Evolutionary conservation across 2,797 vertebrate species (phyloP).

Genomic region (Psittacula echo): DNA sequence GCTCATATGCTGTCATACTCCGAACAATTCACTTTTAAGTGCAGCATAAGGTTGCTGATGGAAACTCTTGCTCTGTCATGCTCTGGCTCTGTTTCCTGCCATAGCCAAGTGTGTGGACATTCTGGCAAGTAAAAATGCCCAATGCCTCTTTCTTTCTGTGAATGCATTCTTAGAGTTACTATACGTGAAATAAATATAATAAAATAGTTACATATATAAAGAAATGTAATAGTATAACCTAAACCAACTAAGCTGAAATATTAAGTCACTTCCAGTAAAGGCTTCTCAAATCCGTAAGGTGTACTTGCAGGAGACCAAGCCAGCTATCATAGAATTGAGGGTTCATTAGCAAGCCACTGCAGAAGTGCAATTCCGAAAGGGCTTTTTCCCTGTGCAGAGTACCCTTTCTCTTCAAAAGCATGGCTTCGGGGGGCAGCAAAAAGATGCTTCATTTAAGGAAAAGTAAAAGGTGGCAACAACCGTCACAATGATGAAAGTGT

Average conservation of each 20-base stretch:
- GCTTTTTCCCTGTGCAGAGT: rapidly evolving
- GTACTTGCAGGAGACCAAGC: neutral
- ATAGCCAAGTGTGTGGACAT: rapidly evolving
- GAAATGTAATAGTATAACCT: neutral
- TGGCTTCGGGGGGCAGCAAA: neutral
- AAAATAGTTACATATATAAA: neutral
- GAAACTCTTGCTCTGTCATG: neutral
- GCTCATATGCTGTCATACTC: neutral
- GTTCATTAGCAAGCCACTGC: neutral
- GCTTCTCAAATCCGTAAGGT: neutral
- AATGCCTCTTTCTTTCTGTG: neutral
- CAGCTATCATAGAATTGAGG: neutral
- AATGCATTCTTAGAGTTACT: neutral
- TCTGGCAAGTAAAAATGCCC: neutral
- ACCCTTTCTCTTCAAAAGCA: neutral
- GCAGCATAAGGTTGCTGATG: neutral
- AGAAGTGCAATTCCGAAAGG: neutral
- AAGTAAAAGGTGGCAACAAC: neutral
- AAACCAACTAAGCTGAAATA: neutral
- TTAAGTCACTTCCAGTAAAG: neutral
- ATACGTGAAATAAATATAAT: neutral
- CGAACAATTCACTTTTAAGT: neutral
- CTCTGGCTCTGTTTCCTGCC: neutral
- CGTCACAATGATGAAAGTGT: rapidly evolving
- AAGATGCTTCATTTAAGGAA: neutral